phyloP scores from a whole-genome alignment of 1,140 invertebrate species.

The Grapholita molesta region DNA sequence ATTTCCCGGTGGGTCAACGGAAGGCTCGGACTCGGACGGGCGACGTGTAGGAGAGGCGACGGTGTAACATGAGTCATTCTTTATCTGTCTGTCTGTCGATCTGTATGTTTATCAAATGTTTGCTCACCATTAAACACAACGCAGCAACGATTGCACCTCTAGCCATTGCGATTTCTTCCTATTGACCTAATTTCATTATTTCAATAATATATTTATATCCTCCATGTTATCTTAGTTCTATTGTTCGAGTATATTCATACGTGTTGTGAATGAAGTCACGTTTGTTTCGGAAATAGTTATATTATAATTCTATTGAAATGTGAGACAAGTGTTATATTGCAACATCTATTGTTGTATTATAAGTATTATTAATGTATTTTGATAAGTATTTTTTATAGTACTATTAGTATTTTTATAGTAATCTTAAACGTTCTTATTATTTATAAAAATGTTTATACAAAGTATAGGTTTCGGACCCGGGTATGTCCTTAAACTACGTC shows the following conservation, averaged over 20 bases:
- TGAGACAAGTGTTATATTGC: neutral
- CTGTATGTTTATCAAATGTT: neutral
- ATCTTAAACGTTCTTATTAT: too few species aligned
- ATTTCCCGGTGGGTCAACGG: too few species aligned
- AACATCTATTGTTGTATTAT: too few species aligned
- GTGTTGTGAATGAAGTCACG: neutral
- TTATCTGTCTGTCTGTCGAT: neutral
- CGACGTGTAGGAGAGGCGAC: too few species aligned
- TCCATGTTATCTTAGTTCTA: neutral
- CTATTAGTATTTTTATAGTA: too few species aligned
- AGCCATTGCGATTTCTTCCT: neutral
- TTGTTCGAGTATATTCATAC: neutral
- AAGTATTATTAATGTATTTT: too few species aligned
- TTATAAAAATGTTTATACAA: too few species aligned
- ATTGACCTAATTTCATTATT: neutral
- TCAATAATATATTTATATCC: neutral
- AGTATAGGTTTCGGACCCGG: too few species aligned
- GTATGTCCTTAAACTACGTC: too few species aligned
- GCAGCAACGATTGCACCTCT: neutral
- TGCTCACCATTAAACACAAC: neutral
- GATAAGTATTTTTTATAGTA: too few species aligned
- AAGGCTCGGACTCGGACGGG: too few species aligned
- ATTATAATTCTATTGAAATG: neutral
- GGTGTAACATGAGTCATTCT: too few species aligned
- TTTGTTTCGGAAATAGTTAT: neutral